Conservation (phyloP, 2,797 vertebrate species). For the Peromyscus eremicus region DNA sequence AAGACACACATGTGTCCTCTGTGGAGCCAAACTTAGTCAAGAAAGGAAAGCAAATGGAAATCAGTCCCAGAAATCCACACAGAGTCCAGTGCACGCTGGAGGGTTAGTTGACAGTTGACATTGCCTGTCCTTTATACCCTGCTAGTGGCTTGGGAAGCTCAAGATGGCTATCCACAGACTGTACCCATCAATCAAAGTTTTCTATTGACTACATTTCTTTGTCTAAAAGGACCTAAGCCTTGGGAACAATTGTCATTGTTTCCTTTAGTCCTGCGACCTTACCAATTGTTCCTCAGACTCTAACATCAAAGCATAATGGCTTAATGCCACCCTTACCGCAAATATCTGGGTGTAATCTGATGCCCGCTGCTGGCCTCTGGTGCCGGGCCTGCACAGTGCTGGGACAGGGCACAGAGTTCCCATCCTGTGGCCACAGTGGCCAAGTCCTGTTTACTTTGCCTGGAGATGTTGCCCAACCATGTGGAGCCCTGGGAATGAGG, state of each 20-base stretch:
- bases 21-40: neutral
- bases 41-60: conserved; percentile 2
- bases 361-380: conserved; percentile 89
- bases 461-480: conserved; percentile 57
- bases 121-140: neutral
- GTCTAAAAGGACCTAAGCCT: neutral
- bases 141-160: neutral
- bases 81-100: rapidly evolving
- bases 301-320: conserved; percentile 63
- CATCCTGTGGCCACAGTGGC: conserved; percentile 80
- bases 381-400: conserved; percentile 85
- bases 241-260: neutral
- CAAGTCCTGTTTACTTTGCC: conserved; percentile 64
- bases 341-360: conserved; percentile 91
- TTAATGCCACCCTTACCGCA: conserved; percentile 87
- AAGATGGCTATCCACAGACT: neutral
- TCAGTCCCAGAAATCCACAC: rapidly evolving
- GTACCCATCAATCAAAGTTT: neutral
- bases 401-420: conserved; percentile 87
- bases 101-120: neutral
- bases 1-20: neutral
- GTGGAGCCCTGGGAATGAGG: conserved; percentile 76
- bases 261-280: conserved; percentile 6
- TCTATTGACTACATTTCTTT: neutral
- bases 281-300: neutral